A percentile compares a stretch with the other conserved stretches of the same genome.
phyloP scores from a whole-genome alignment of 1,140 invertebrate species.

The Drosophila paulistorum region DNA sequence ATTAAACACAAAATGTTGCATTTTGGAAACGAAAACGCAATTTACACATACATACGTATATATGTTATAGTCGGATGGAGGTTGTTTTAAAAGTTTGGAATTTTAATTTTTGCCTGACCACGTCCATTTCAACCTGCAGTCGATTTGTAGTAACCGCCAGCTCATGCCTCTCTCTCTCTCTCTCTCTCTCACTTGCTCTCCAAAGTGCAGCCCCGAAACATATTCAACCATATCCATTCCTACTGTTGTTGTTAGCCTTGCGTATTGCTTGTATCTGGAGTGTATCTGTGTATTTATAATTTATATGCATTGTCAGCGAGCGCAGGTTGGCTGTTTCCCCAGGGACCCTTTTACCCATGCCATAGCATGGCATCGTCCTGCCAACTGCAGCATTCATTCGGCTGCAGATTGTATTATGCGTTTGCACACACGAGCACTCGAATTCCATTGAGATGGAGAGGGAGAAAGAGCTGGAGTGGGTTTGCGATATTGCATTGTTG shows the following conservation, averaged over 20 bases:
- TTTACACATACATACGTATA: neutral
- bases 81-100: slow-evolving; percentile 18
- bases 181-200: too few relatives aligned
- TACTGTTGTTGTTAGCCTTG: slow-evolving; percentile 24
- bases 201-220: neutral
- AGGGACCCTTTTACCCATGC: slow-evolving; percentile 6
- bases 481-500: slow-evolving; percentile 65
- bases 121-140: slow-evolving; percentile 21
- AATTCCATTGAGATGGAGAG: neutral
- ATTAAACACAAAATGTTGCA: slow-evolving; percentile 5
- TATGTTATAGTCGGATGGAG: neutral
- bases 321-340: slow-evolving; percentile 54
- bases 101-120: slow-evolving; percentile 39
- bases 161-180: neutral
- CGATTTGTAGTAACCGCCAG: neutral
- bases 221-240: neutral
- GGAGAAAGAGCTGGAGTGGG: neutral
- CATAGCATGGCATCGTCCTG: neutral
- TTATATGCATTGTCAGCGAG: slow-evolving; percentile 76
- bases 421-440: slow-evolving; percentile 41
- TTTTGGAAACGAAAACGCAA: slow-evolving; percentile 3
- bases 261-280: slow-evolving; percentile 64
- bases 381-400: slow-evolving; percentile 61
- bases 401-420: slow-evolving; percentile 71
- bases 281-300: slow-evolving; percentile 74